Percentiles rank a stretch among this genome's conserved stretches.
These are phyloP conservation scores for Shargacucullia verbasci DNA, from an alignment of 2,888 invertebrate species.

Conservation along the genomic window DNA sequence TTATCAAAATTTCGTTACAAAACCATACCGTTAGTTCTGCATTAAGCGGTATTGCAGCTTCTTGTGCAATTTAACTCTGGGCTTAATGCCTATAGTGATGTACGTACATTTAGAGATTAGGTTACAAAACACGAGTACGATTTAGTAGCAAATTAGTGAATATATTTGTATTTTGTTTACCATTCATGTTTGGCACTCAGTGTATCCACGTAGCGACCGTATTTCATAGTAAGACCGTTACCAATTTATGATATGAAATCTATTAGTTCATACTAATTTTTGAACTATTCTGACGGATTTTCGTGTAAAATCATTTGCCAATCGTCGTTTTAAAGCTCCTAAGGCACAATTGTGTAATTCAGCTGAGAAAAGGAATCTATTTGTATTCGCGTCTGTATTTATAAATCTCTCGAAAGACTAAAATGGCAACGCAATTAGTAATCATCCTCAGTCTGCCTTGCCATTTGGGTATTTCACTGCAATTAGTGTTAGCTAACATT, in stretches of 20 bases:
- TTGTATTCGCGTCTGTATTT: constrained; percentile 30
- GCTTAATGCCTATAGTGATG: constrained; percentile 37
- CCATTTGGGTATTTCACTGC: constrained; percentile 40
- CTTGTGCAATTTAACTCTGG: constrained; percentile 54
- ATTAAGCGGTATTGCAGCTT: constrained; percentile 47
- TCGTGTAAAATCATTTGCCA: constrained; percentile 2
- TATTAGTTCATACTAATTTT: constrained; percentile 6
- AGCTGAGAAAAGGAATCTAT: constrained; percentile 27
- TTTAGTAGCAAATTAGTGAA: constrained; percentile 10
- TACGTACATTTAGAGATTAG: constrained; percentile 9
- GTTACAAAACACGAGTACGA: constrained; percentile 9
- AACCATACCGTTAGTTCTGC: constrained; percentile 51
- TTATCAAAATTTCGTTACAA: constrained; percentile 55
- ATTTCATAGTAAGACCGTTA: constrained; percentile 18
- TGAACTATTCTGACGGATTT: neutral
- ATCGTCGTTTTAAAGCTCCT: constrained; percentile 1
- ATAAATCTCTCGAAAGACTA: constrained; percentile 26
- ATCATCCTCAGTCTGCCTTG: constrained; percentile 27
- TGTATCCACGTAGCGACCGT: constrained; percentile 7
- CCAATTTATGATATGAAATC: constrained; percentile 29
- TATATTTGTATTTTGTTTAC: constrained; percentile 26
- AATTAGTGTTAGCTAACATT: constrained; percentile 46
- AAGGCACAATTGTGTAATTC: constrained; percentile 20
- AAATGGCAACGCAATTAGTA: constrained; percentile 39
- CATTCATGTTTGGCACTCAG: constrained; percentile 25